Evolutionary conservation across 2,113 vertebrate genomes (phyloP), one percentile per base, ranked within the genome.

Genomic region (Thamnaconus septentrionalis): DNA sequence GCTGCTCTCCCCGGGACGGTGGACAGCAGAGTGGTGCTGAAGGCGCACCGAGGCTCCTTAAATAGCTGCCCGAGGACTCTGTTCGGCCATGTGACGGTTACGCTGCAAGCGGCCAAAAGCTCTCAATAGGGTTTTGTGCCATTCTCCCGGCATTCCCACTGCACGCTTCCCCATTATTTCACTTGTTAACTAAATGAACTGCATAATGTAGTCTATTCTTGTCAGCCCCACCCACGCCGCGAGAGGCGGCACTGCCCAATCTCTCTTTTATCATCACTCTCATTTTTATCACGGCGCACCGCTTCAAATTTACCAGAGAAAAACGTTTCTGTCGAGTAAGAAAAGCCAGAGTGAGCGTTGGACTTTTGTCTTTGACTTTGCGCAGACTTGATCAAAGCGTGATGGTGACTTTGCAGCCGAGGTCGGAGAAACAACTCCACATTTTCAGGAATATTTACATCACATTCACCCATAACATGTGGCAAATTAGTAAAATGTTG

Each of bases 121-220:
- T 86, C 94, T 98, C 96, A 96, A 96, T 96, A 91, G 96, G 93
- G 93, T 95, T 97, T 96, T 96, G 96, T 96, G 95, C 91, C 93
- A 93, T 95, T 94, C 95, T 95, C 94, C 94, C 93, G 95, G 95
- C 94, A 96, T 97, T 96, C 95, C 94, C 94, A 94, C 94, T 93
- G 95, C 96, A 97, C 96, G 95, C 96, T 93, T 96, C 95, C 94
- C 94, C 93, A 95, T 96, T 96, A 96, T 96, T 96, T 96, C 95
- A 95, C 95, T 98, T 96, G 96, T 96, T 96, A 96, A 95, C 96
- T 96, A 95, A 96, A 98, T 96, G 94, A 96, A 96, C 95, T 96
- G 96, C 96, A 98, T 96, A 98, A 98, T 98, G 96, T 94, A 96
- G 94, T 95, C 94, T 92, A 95, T 96, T 97, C 94, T 96, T 95